phyloP scores from a whole-genome alignment of 2,113 vertebrate genomes.

The Peromyscus maniculatus region DNA sequence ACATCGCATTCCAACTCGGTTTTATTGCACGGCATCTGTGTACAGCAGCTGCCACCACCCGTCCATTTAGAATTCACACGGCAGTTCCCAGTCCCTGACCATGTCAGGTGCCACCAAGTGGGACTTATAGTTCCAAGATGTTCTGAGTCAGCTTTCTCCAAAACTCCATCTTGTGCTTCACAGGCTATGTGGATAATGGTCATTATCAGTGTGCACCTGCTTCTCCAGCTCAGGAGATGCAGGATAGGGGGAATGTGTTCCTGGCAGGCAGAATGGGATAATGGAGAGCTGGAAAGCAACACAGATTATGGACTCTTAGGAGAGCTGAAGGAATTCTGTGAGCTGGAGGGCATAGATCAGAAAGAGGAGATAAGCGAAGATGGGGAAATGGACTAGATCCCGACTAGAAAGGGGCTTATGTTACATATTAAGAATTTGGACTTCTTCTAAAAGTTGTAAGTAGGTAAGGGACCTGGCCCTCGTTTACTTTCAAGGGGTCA shows the following conservation, averaged over 20 bases:
- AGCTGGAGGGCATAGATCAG: background rate
- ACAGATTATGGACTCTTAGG: background rate
- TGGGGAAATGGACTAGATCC: background rate
- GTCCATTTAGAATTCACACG: background rate
- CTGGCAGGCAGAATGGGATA: background rate
- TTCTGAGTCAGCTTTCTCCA: background rate
- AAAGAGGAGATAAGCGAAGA: background rate
- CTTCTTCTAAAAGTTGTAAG: background rate
- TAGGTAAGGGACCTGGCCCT: background rate
- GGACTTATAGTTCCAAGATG: background rate
- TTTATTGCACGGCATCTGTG: background rate
- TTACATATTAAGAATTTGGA: background rate
- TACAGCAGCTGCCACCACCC: background rate
- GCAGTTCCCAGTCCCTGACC: background rate
- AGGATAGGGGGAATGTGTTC: background rate
- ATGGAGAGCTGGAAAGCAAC: background rate
- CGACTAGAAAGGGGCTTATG: background rate
- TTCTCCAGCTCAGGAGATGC: background rate
- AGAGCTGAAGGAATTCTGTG: conserved; percentile 3
- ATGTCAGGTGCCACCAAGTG: background rate
- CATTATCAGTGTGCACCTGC: background rate
- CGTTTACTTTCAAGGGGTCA: background rate
- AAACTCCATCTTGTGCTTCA: background rate
- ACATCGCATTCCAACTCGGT: background rate
- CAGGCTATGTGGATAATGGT: background rate